Evolutionary conservation across 2,888 invertebrate species (phyloP).

Genomic region (Drosophila parthenogenetica): DNA sequence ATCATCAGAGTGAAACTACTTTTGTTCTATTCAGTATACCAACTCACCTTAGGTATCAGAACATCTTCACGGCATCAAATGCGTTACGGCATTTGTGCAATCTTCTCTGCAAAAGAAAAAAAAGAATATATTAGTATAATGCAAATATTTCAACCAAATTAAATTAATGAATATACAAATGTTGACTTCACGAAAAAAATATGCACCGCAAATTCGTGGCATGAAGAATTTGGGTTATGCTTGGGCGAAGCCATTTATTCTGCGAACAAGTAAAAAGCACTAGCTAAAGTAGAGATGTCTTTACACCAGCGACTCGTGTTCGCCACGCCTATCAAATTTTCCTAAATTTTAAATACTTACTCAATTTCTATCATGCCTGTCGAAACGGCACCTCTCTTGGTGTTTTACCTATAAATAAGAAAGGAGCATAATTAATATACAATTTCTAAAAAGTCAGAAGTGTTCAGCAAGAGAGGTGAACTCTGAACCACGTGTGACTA

Average conservation of each 20-base stretch:
- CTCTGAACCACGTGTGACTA: slow-evolving; percentile 57
- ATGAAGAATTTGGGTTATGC: slow-evolving; percentile 82
- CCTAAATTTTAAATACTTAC: slow-evolving; percentile 41
- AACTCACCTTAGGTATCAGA: slow-evolving; percentile 13
- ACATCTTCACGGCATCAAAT: background rate
- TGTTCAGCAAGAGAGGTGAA: slow-evolving; percentile 17
- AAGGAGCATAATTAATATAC: background rate
- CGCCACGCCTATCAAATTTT: slow-evolving; percentile 54
- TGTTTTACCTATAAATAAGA: slow-evolving; percentile 54
- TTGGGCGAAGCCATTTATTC: slow-evolving; percentile 79
- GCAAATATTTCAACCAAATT: background rate
- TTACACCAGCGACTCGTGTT: slow-evolving; percentile 83
- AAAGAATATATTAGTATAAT: background rate
- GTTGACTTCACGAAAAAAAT: slow-evolving; percentile 75
- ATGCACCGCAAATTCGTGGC: slow-evolving; percentile 82
- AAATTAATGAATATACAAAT: slow-evolving; percentile 13
- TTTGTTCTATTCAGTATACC: background rate
- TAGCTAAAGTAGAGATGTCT: slow-evolving; percentile 79
- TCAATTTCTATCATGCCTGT: slow-evolving; percentile 17
- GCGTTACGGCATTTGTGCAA: background rate
- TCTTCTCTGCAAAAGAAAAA: slow-evolving; percentile 32
- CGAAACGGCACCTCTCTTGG: background rate
- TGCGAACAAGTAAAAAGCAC: slow-evolving; percentile 83
- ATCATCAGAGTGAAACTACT: slow-evolving; percentile 70
- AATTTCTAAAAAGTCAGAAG: background rate